Percentiles rank a stretch among this genome's conserved stretches.
These are phyloP conservation scores for Holothuria scabra DNA, from an alignment of 53 echinoderm and acorn worm genomes.

Conservation along the genomic window DNA sequence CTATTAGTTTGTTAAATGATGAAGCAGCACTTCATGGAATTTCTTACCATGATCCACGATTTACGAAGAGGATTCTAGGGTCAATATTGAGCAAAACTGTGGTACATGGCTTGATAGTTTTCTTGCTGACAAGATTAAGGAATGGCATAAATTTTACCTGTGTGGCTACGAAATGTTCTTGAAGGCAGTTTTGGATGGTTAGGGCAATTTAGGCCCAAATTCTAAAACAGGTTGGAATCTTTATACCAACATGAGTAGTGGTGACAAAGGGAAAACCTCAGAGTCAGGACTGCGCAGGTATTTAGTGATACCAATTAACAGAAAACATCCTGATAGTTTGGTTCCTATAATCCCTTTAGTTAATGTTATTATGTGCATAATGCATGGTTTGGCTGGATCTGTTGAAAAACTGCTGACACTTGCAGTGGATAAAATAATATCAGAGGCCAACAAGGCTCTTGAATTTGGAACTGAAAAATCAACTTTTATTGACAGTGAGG, in stretches of 20 bases:
- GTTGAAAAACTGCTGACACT: slow-evolving; percentile 59
- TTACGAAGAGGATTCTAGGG: slow-evolving; percentile 48
- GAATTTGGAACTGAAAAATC: not conserved
- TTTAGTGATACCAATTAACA: slow-evolving; percentile 34
- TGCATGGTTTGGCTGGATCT: not conserved
- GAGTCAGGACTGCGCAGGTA: slow-evolving; percentile 40
- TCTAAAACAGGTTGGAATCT: slow-evolving; percentile 73
- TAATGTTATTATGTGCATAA: slow-evolving; percentile 1
- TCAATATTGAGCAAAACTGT: slow-evolving; percentile 56
- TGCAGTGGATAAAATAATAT: slow-evolving; percentile 52
- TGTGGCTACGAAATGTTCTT: slow-evolving; percentile 78
- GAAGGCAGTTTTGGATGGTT: slow-evolving; percentile 70
- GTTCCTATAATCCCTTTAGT: not conserved
- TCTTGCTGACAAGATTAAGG: not conserved
- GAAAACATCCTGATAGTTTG: not conserved
- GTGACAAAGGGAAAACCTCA: slow-evolving; percentile 48
- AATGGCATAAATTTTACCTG: slow-evolving; percentile 43
- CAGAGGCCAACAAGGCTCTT: slow-evolving; percentile 48
- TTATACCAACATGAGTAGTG: slow-evolving; percentile 47
- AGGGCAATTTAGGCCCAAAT: slow-evolving; percentile 53
- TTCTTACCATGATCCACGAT: not conserved
- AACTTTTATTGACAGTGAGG: not conserved
- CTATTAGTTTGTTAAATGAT: not conserved
- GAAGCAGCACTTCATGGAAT: not conserved
- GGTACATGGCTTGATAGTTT: not conserved